These are phyloP conservation scores for Tribolium castaneum DNA, from an alignment of 1,140 invertebrate species.

Conservation along the genomic window DNA sequence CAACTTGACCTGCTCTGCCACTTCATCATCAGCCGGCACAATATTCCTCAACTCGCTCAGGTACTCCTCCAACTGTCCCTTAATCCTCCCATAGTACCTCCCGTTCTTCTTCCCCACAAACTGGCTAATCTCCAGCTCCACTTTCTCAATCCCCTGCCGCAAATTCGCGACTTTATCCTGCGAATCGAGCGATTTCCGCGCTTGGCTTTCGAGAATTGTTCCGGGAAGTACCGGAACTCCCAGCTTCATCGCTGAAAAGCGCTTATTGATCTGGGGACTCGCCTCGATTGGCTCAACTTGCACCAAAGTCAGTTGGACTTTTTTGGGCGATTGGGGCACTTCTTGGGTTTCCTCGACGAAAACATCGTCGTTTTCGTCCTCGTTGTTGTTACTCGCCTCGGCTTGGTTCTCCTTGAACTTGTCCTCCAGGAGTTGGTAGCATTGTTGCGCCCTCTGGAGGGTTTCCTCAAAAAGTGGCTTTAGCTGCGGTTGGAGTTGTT, in stretches of 20 bases:
- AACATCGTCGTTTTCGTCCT: background rate
- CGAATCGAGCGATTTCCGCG: background rate
- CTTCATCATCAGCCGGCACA: slow-evolving; percentile 36
- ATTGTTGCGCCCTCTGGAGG: slow-evolving; percentile 48
- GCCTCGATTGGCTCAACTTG: slow-evolving; percentile 43
- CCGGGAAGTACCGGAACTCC: slow-evolving; percentile 55
- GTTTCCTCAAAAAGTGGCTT: slow-evolving; percentile 46
- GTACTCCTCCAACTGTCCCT: background rate
- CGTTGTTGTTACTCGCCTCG: slow-evolving; percentile 38
- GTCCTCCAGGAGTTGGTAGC: slow-evolving; percentile 29
- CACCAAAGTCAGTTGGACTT: slow-evolving; percentile 48
- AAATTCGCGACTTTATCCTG: slow-evolving; percentile 43
- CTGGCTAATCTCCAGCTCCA: slow-evolving; percentile 52
- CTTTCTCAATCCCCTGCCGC: slow-evolving; percentile 43
- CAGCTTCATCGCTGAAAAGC: slow-evolving; percentile 53
- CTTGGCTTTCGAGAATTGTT: slow-evolving; percentile 42
- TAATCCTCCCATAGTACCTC: slow-evolving; percentile 36
- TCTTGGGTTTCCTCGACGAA: slow-evolving; percentile 28
- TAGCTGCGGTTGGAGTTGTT: slow-evolving; percentile 52
- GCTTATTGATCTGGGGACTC: slow-evolving; percentile 46
- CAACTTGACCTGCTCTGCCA: slow-evolving; percentile 44
- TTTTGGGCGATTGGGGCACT: slow-evolving; percentile 11
- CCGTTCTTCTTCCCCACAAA: slow-evolving; percentile 52
- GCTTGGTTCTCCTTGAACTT: slow-evolving; percentile 49
- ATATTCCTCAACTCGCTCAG: background rate